These are phyloP conservation scores for Macrosteles quadrilineatus DNA, from an alignment of 1,140 invertebrate genomes.

Conservation along the genomic window DNA sequence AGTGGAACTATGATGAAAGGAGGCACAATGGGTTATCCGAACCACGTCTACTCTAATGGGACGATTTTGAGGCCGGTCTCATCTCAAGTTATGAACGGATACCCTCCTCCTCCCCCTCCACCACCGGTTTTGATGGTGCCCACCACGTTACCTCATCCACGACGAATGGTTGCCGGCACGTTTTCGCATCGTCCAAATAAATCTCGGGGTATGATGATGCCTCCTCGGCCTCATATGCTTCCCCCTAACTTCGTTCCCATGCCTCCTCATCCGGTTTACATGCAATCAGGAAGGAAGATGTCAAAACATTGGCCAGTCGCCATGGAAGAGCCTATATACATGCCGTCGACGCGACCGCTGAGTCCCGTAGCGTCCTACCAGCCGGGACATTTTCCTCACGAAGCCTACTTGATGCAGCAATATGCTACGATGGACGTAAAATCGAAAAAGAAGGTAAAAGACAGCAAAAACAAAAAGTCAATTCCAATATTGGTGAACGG, in stretches of 20 bases:
- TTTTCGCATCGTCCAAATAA: slow-evolving; percentile 46
- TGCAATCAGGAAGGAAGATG: slow-evolving; percentile 46
- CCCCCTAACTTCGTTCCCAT: slow-evolving; percentile 49
- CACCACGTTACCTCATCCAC: slow-evolving; percentile 44
- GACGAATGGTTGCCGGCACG: slow-evolving; percentile 40
- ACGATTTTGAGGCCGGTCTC: slow-evolving; percentile 44
- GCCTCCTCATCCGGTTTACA: slow-evolving; percentile 49
- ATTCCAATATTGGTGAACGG: slow-evolving; percentile 42
- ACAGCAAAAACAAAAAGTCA: slow-evolving; percentile 48
- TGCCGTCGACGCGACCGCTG: slow-evolving; percentile 59
- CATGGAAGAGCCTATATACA: slow-evolving; percentile 62
- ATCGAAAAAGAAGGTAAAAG: slow-evolving; percentile 47
- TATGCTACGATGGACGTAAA: slow-evolving; percentile 55
- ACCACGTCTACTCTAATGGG: slow-evolving; percentile 50
- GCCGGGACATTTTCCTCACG: slow-evolving; percentile 62
- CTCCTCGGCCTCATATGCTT: slow-evolving; percentile 33
- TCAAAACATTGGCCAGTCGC: slow-evolving; percentile 47
- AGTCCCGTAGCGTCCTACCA: slow-evolving; percentile 63
- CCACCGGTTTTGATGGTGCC: slow-evolving; percentile 42
- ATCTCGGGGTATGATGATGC: slow-evolving; percentile 38
- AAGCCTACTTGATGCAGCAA: slow-evolving; percentile 61
- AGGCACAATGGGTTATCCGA: slow-evolving; percentile 39
- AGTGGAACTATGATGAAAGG: slow-evolving; percentile 50
- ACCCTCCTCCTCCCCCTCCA: slow-evolving; percentile 41
- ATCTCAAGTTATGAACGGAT: slow-evolving; percentile 37